Percentiles rank a stretch among this genome's conserved stretches.
Evolutionary conservation across 2,888 invertebrate genomes (phyloP).

Genomic region (Leptopilina myrica): DNA sequence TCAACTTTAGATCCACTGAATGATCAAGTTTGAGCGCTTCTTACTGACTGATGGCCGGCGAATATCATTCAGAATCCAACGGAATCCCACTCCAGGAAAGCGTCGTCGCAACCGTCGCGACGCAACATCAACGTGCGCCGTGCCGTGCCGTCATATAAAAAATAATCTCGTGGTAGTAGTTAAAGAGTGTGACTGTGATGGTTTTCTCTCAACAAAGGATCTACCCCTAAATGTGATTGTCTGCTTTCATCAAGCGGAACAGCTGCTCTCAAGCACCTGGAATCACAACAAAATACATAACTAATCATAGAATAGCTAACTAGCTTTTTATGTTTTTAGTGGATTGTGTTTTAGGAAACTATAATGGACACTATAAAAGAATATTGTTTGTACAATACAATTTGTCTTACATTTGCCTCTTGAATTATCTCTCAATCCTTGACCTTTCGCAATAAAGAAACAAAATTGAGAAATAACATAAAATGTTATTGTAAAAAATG

Average conservation of each 20-base stretch:
- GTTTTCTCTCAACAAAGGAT: not conserved
- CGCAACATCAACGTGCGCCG: conserved; percentile 42
- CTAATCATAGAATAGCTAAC: too few relatives aligned
- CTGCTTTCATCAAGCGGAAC: not conserved
- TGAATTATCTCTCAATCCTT: too few relatives aligned
- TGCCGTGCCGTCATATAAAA: not conserved
- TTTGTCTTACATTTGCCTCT: too few relatives aligned
- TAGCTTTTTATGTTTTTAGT: too few relatives aligned
- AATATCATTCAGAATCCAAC: conserved; percentile 62
- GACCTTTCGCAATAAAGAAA: too few relatives aligned
- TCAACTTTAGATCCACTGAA: conserved; percentile 44
- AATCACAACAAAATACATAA: not conserved
- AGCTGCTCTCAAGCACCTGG: conserved; percentile 21
- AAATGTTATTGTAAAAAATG: too few relatives aligned
- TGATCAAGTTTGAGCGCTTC: conserved; percentile 61
- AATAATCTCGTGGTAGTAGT: not conserved
- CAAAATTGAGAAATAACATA: too few relatives aligned
- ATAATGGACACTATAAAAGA: too few relatives aligned
- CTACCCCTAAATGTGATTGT: conserved; percentile 12
- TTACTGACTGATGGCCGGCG: conserved; percentile 62
- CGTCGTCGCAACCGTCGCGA: conserved; percentile 41
- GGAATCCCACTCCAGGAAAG: conserved; percentile 52
- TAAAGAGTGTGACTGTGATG: not conserved
- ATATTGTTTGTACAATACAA: too few relatives aligned
- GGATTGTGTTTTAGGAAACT: too few relatives aligned